Conservation (phyloP, 2,888 invertebrate genomes). For the Romanomermis culicivorax region DNA sequence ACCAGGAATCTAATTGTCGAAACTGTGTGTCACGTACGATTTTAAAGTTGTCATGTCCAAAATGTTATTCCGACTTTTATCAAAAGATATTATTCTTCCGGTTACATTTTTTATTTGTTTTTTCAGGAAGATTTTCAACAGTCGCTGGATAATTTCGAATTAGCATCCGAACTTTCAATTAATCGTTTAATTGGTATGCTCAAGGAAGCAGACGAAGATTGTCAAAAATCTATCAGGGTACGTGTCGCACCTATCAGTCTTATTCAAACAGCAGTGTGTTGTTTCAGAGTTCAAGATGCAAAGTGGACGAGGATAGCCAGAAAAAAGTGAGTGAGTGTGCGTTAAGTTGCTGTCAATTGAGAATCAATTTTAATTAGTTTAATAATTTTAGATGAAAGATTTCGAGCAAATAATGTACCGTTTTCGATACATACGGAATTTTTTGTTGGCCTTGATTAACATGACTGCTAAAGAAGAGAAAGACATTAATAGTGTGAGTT, state of each 20-base stretch:
- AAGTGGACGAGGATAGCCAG: not conserved
- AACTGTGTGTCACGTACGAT: too few relatives aligned
- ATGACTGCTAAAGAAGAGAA: constrained; percentile 37
- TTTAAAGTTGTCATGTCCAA: too few relatives aligned
- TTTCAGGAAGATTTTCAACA: constrained; percentile 77
- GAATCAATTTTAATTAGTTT: too few relatives aligned
- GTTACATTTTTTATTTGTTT: not conserved
- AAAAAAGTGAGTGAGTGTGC: too few relatives aligned
- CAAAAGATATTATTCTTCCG: not conserved
- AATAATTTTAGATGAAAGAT: constrained; percentile 32
- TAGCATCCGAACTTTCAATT: constrained; percentile 59
- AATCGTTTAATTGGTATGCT: constrained; percentile 57
- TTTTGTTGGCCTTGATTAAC: constrained; percentile 54
- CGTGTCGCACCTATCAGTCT: too few relatives aligned
- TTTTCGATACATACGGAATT: constrained; percentile 61
- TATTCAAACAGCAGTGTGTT: not conserved
- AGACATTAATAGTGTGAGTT: not conserved
- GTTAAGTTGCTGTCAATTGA: too few relatives aligned
- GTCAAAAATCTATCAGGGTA: constrained; percentile 6
- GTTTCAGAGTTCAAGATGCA: not conserved
- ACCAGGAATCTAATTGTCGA: too few relatives aligned
- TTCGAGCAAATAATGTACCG: constrained; percentile 39
- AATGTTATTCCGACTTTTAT: too few relatives aligned
- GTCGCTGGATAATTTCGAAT: constrained; percentile 64
- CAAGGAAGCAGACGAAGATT: constrained; percentile 70